phyloP scores from a whole-genome alignment of 1,140 invertebrate genomes.

The Tetramorium alpestre region DNA sequence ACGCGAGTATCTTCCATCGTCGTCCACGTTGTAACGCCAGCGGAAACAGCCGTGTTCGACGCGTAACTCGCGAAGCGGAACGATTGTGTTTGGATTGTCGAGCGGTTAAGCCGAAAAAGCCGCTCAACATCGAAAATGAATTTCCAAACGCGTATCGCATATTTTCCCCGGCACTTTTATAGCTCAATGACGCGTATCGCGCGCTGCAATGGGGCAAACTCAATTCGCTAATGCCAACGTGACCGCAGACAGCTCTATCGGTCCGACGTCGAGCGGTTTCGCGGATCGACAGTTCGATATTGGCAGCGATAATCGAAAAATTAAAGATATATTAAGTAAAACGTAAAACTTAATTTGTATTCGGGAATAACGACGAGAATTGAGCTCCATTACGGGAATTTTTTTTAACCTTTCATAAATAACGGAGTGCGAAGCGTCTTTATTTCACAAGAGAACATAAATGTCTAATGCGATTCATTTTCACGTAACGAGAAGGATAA shows the following conservation, averaged over 20 bases:
- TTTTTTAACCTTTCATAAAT: neutral
- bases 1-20: slow-evolving; percentile 11
- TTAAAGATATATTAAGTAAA: slow-evolving; percentile 66
- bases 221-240: slow-evolving; percentile 69
- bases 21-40: neutral
- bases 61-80: slow-evolving; percentile 37
- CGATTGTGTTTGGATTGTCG: slow-evolving; percentile 55
- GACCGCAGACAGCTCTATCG: slow-evolving; percentile 72
- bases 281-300: slow-evolving; percentile 67
- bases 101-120: slow-evolving; percentile 53
- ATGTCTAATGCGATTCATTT: slow-evolving; percentile 6
- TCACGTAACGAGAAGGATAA: neutral
- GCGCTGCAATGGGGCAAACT: slow-evolving; percentile 54
- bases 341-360: slow-evolving; percentile 24
- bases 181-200: slow-evolving; percentile 49
- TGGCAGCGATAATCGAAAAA: slow-evolving; percentile 56
- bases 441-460: neutral
- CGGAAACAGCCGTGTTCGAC: slow-evolving; percentile 12
- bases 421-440: neutral
- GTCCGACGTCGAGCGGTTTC: slow-evolving; percentile 68
- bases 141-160: slow-evolving; percentile 37
- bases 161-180: slow-evolving; percentile 56
- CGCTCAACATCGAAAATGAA: slow-evolving; percentile 58
- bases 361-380: neutral
- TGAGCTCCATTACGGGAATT: neutral